Evolutionary conservation across 2,797 vertebrate species (phyloP).

Genomic region (Spondyliosoma cantharus): DNA sequence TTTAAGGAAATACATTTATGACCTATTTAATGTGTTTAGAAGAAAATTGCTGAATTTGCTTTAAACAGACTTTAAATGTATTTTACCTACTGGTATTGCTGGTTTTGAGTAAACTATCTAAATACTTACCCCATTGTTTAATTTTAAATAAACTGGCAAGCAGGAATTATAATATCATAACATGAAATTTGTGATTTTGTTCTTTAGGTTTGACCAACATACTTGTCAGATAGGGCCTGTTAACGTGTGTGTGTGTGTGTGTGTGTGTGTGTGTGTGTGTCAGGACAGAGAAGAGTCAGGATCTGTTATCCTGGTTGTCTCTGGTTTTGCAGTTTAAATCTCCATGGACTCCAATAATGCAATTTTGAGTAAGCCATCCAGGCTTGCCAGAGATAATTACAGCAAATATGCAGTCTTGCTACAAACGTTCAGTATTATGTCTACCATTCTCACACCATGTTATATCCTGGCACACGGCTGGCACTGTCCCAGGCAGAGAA

Average conservation of each 20-base stretch:
- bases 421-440: background rate
- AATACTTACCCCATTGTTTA: no score
- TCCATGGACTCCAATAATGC: conserved; percentile 52
- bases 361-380: conserved; percentile 36
- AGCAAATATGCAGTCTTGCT: conserved; percentile 36
- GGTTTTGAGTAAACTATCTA: no score
- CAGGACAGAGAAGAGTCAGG: no score
- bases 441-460: background rate
- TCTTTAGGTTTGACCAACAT: background rate
- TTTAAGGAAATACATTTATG: no score
- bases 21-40: no score
- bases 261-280: background rate
- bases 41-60: no score
- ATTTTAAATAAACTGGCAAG: no score
- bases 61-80: no score
- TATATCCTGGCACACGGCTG: background rate
- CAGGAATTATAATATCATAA: no score
- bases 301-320: conserved; percentile 33
- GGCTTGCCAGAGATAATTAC: conserved; percentile 57
- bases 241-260: background rate
- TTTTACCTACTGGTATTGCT: no score
- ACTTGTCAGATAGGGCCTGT: background rate
- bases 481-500: background rate
- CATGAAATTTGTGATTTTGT: background rate
- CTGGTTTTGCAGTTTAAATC: conserved; percentile 46